Base-by-base conservation (phyloP, 1,140 invertebrate genomes). In the Polypedilum vanderplanki region DNA sequence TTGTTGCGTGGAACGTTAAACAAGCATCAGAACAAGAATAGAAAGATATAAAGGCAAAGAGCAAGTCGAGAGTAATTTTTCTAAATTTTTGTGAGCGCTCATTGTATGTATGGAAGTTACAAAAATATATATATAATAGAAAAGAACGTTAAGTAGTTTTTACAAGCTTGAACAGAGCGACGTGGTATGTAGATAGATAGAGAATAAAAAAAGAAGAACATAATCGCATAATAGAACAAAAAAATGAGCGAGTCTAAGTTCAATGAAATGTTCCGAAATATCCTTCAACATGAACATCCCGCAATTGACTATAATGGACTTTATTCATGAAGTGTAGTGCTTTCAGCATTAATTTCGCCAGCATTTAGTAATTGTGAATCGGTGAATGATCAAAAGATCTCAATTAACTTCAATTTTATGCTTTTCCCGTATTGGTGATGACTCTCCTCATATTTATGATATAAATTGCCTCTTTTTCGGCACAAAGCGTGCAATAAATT, bases 211-310 rank as follows among this genome's bases (percentile, higher is more conserved):
- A n/a, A 15, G 7, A 57, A 57, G 46, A 57, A 57, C 46, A 57
- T 57, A n/a, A 57, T 33, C 24, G 24, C 12, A 57, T 15, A 57
- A n/a, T 57, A n/a, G 46, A 57, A 57, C 46, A 57, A 57, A 57
- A 57, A 57, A 57, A n/a, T n/a, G 46, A 57, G 46, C 46, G 46
- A 57, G 46, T 57, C 46, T n/a, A 57, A 57, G 46, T 57, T 57
- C 46, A 57, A 57, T 57, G 46, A 57, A 57, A 57, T 57, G 4
- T 15, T 57, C 46, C n/a, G 15, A 57, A 57, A 57, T 57, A 12
- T 57, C 46, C 46, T 57, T 57, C 46, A 57, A 15, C 46, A 57
- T 33, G 24, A 33, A 57, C 46, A n/a, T 57, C 12, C 12, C 46
- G 46, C 46, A 57, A 57, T n/a, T 57, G 46, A 57, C 46, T 12